A percentile compares a stretch with the other conserved stretches of the same genome.
Conservation (phyloP, 1,140 invertebrate species). For the Aphelinus certus region DNA sequence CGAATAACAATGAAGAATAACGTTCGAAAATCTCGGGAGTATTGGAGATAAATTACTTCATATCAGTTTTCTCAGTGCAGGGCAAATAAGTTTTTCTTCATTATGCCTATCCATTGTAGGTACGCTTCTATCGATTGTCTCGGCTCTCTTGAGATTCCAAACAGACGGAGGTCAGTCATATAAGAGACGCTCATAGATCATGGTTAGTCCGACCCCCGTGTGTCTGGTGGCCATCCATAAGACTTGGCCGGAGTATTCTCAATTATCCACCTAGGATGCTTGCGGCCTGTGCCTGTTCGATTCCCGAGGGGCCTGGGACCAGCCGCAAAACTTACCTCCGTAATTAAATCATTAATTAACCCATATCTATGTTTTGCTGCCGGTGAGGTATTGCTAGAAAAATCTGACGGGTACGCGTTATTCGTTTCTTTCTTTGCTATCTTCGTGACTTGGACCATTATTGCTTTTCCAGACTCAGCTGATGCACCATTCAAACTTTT, state of each 20-base stretch:
- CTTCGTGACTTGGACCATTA: too few relatives aligned
- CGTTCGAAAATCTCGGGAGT: too few relatives aligned
- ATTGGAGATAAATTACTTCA: too few relatives aligned
- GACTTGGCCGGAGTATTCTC: conserved; percentile 54
- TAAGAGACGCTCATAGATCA: conserved; percentile 56
- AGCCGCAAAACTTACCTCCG: conserved; percentile 54
- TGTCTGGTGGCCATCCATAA: conserved; percentile 47
- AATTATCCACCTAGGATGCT: conserved; percentile 51
- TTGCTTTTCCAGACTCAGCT: too few relatives aligned
- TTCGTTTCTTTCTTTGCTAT: too few relatives aligned
- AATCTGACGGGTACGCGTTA: too few relatives aligned
- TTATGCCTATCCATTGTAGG: conserved; percentile 40
- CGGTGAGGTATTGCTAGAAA: too few relatives aligned
- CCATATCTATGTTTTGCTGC: conserved; percentile 46
- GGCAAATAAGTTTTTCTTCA: conserved; percentile 50
- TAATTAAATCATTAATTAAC: conserved; percentile 61
- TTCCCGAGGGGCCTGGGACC: conserved; percentile 28
- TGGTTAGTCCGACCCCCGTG: conserved; percentile 51
- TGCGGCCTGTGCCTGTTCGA: conserved; percentile 36
- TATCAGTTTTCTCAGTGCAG: too few relatives aligned
- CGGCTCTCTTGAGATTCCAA: conserved; percentile 50
- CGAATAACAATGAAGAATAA: too few relatives aligned
- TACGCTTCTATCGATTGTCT: conserved; percentile 29
- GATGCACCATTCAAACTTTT: too few relatives aligned
- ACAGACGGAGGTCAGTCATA: conserved; percentile 58